A percentile compares a stretch with the other conserved stretches of the same genome.
Conservation (phyloP, 2,113 vertebrate species). For the Catharus minimus region DNA sequence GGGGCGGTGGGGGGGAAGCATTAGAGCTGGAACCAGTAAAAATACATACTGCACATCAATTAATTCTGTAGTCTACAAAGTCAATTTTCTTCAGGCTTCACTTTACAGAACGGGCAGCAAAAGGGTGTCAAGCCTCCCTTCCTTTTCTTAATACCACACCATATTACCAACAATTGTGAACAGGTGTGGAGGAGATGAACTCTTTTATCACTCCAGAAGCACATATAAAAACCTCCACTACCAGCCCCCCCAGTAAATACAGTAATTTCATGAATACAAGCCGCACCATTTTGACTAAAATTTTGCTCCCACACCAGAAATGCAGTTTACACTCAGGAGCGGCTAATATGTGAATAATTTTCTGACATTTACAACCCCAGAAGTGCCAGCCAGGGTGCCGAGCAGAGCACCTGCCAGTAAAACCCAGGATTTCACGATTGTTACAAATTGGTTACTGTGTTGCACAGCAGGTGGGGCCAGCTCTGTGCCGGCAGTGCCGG, state of each 20-base stretch:
- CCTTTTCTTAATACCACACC: background rate
- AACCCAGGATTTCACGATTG: too few species aligned
- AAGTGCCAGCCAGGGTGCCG: too few species aligned
- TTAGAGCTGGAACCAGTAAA: background rate
- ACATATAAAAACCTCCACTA: background rate
- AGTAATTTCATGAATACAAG: too few species aligned
- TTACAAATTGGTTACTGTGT: too few species aligned
- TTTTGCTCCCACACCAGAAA: too few species aligned
- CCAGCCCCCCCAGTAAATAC: background rate
- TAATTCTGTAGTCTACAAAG: background rate
- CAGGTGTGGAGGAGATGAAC: background rate
- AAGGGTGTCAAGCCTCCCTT: background rate
- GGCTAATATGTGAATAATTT: too few species aligned
- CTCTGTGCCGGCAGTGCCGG: too few species aligned
- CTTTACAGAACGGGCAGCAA: background rate
- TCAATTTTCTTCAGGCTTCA: background rate
- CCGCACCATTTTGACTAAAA: too few species aligned
- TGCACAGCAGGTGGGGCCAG: too few species aligned
- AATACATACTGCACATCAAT: background rate
- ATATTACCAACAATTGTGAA: background rate
- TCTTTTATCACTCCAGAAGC: background rate
- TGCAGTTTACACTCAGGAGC: too few species aligned
- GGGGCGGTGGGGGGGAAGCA: rapidly evolving
- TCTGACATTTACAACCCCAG: too few species aligned
- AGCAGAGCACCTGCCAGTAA: too few species aligned